phyloP scores from a whole-genome alignment of 2,888 invertebrate genomes.

The Microctonus aethiopoides region DNA sequence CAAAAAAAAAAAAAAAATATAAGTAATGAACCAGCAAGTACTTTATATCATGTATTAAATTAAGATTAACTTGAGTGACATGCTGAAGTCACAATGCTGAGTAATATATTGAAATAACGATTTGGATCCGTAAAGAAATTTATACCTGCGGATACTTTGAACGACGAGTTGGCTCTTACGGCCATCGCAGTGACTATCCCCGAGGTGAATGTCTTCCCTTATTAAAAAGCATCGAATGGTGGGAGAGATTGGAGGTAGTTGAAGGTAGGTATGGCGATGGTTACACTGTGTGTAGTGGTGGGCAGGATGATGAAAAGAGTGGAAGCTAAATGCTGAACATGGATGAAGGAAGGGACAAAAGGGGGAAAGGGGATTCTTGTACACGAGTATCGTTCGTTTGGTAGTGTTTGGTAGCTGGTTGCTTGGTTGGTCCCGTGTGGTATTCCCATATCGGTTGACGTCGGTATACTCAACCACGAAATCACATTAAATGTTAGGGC shows the following conservation, averaged over 20 bases:
- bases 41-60: too few species aligned
- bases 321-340: slow-evolving; percentile 13
- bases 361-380: slow-evolving; percentile 24
- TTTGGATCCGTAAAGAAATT: background rate
- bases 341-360: slow-evolving; percentile 21
- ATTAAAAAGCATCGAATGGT: slow-evolving; percentile 41
- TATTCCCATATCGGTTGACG: too few species aligned
- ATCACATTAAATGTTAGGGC: too few species aligned
- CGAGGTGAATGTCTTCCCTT: slow-evolving; percentile 61
- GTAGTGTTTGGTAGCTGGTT: too few species aligned
- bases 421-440: slow-evolving; percentile 21
- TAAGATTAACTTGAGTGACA: too few species aligned
- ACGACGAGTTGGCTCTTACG: slow-evolving; percentile 1
- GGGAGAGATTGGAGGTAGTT: slow-evolving; percentile 44
- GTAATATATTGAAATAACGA: too few species aligned
- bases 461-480: slow-evolving; percentile 9
- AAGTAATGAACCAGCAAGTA: too few species aligned
- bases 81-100: too few species aligned
- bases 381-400: slow-evolving; percentile 12
- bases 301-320: slow-evolving; percentile 18
- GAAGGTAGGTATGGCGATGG: too few species aligned
- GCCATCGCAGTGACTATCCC: background rate
- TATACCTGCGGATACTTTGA: slow-evolving; percentile 35
- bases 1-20: too few species aligned
- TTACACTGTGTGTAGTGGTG: slow-evolving; percentile 25